These are phyloP conservation scores for Ceratina japonica DNA, from an alignment of 1,140 invertebrate species.

Conservation along the genomic window DNA sequence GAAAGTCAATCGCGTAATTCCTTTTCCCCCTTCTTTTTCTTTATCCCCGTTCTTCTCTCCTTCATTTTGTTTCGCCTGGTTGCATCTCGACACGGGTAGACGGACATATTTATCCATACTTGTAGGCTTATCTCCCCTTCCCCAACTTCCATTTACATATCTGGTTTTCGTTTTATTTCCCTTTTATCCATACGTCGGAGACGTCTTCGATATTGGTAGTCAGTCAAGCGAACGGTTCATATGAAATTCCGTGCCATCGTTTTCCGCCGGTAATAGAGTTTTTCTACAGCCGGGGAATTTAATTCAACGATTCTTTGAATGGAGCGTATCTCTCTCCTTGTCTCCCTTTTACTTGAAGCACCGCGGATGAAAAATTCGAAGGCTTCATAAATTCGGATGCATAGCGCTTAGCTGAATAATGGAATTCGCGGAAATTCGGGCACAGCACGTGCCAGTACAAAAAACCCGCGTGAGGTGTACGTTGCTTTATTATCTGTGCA, in stretches of 20 bases:
- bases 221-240: constrained; percentile 47
- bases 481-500: constrained; percentile 12
- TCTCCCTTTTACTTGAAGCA: constrained; percentile 8
- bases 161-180: constrained; percentile 29
- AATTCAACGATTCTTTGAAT: constrained; percentile 57
- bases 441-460: too few species aligned
- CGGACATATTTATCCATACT: constrained; percentile 14
- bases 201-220: constrained; percentile 40
- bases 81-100: constrained; percentile 5
- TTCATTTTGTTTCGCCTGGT: constrained; percentile 19
- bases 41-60: not conserved
- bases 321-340: constrained; percentile 5
- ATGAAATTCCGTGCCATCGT: constrained; percentile 44
- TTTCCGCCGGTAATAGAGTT: constrained; percentile 44
- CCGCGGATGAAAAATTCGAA: constrained; percentile 53
- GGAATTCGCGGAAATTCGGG: not conserved
- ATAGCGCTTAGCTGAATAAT: constrained; percentile 47
- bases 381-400: constrained; percentile 52
- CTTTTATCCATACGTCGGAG: constrained; percentile 37
- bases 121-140: constrained; percentile 34
- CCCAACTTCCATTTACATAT: not conserved
- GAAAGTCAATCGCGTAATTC: constrained; percentile 21
- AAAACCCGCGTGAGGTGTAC: not conserved
- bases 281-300: constrained; percentile 52
- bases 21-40: too few species aligned